Base-by-base conservation (phyloP, 2,797 vertebrate genomes). In the Bovichtus diacanthus region DNA sequence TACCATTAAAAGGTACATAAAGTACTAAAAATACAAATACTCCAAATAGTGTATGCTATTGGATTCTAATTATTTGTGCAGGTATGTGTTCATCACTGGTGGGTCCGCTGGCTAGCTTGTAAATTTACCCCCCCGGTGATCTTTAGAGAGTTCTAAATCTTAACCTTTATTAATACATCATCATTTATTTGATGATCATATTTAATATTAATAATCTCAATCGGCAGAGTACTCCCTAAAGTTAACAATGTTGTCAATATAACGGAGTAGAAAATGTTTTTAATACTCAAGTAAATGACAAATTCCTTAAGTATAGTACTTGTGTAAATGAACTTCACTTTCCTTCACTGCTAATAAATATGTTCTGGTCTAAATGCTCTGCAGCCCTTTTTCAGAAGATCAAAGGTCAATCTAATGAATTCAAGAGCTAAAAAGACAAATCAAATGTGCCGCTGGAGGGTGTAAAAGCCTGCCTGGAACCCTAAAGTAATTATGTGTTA, bases 391-490 rank as follows among this genome's bases (percentile, higher is more conserved):
- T 49, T 13, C 19, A 60, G 36, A 58, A 44, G 13, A 16, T 43
- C 39, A n/a, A n/a, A 58, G 18, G 5, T 61, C 31, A 39, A 21
- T 51, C 4, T 16, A 5, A 21, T 36, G 9, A 56, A 15, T 0
- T 65, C 0, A 15, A 38, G 49, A 9, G 18, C 25, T 44, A 36
- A 36, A 55, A 49, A 54, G 46, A 25, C 2, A 72, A 77, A 54
- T n/a, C 5, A 44, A 18, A 11, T 49, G 6, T 55, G 49, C 23
- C 71, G 7, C 15, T 50, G 12, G 50, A 1, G 27, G 60, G 19
- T 5, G 21, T 47, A 39, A 44, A 68, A 46, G 6, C 36, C 43
- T 59, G 23, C 34, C 31, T 66, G 54, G 61, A 83, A 58, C 46
- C 21, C 18, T 55, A 60, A 51, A 44, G 25, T 2, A 39, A 12